Base-by-base conservation (phyloP, 2,888 invertebrate species). In the Sinhomidia bicolor region DNA sequence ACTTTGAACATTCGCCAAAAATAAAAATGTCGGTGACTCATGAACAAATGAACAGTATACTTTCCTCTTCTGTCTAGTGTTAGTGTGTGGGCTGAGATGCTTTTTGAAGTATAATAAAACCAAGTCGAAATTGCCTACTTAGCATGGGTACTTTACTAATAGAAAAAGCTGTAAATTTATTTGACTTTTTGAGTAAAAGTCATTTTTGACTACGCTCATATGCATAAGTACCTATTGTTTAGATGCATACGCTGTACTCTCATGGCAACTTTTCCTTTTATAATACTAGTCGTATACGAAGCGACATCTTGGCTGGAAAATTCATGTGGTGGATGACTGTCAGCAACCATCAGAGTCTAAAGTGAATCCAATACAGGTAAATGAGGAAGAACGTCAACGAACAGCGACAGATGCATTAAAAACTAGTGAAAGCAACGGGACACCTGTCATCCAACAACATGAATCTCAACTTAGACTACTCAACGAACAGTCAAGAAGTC, bases 261-360 rank as follows among this genome's bases (percentile, higher is more conserved):
- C 47, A 47, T 47, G 14, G 10, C n/a, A n/a, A n/a, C n/a, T n/a
- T n/a, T n/a, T n/a, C n/a, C n/a, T n/a, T n/a, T n/a, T n/a, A n/a
- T n/a, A n/a, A n/a, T n/a, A n/a, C n/a, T 95, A 99, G 96, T 98
- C 98, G 93, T 98, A 96, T 95, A 96, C 97, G 4, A 98, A 98
- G 94, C 96, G 98, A 90, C 96, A 98, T 93, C 96, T 99, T 93
- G 99, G 99, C 76, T 98, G 98, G 98, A 98, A 97, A 94, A 98
- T 99, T 92, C 96, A 97, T 93, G 97, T 99, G 0, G 94, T 96
- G 91, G 98, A 99, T 93, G 95, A 95, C 68, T 98, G 98, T 93
- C 96, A 85, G 79, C 36, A 60, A 17, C 88, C 88, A 36, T 85
- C 79, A 0, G 91, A 90, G 47, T 90, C 89, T 36, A 89, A 86